Percentiles rank a stretch among this genome's conserved stretches.
Evolutionary conservation across 2,888 invertebrate species (phyloP).

Genomic region (Alitta virens): DNA sequence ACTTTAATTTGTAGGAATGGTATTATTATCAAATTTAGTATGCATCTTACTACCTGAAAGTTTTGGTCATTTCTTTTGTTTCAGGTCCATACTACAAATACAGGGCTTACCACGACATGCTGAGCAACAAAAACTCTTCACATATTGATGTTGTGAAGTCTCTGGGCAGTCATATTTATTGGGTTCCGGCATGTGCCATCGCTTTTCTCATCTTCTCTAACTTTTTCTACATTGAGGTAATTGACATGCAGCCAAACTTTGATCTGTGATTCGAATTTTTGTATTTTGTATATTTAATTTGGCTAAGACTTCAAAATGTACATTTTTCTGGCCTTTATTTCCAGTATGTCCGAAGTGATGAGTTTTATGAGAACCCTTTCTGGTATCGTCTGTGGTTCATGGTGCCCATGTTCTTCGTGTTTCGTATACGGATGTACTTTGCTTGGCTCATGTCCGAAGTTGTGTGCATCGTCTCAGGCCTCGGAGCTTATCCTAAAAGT

Average conservation of each 20-base stretch:
- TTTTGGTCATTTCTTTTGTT: no score
- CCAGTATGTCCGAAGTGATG: constrained; percentile 78
- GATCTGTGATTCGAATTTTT: no score
- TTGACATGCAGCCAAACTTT: no score
- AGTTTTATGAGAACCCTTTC: constrained; percentile 72
- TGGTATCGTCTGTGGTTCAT: constrained; percentile 81
- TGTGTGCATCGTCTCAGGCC: constrained; percentile 85
- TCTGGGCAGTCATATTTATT: constrained; percentile 35
- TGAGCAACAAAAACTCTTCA: constrained; percentile 25
- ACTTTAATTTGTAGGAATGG: no score
- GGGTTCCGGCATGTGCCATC: constrained; percentile 41
- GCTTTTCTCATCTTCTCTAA: constrained; percentile 42
- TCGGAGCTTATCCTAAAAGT: constrained; percentile 84
- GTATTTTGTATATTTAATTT: no score
- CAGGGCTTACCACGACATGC: constrained; percentile 78
- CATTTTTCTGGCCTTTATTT: no score
- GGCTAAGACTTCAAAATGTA: no score
- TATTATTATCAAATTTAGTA: no score
- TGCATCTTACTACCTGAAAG: no score
- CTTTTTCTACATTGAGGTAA: constrained; percentile 45
- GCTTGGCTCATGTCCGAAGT: constrained; percentile 89
- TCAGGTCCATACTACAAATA: constrained; percentile 92
- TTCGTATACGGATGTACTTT: constrained; percentile 85
- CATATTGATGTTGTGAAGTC: constrained; percentile 34
- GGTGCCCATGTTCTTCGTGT: constrained; percentile 81